Evolutionary conservation across 2,797 vertebrate species (phyloP), one percentile per base, ranked within the genome.

Genomic region (Neopelma chrysocephalum): DNA sequence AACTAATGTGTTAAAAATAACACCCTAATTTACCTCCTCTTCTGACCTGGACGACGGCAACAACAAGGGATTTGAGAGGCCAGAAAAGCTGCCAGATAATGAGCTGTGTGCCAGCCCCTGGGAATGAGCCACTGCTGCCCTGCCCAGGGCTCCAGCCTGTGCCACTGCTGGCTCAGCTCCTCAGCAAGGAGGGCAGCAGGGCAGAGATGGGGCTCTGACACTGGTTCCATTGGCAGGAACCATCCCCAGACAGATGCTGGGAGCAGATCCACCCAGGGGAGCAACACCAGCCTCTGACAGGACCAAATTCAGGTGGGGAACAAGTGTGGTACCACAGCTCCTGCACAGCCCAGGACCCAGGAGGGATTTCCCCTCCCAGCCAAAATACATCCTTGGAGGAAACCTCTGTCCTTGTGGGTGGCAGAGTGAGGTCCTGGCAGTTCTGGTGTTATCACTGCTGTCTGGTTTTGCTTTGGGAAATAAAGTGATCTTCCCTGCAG

Each of bases 101-200:
- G 21, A 73, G 3, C 20, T 53, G 29, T 31, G 51, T 82, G 31
- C 32, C 19, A 23, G 0, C 10, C 17, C 0, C 26, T 90, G 54
- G 31, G 45, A 61, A 18, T 23, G 14, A 40, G 19, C 6, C 27
- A 19, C 12, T 45, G 17, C 42, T 53, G 29, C 34, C 54, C 66
- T 29, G 42, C 66, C 61, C 58, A 15, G 43, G 3, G 2, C 31
- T 26, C 23, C 62, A 66, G 21, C 14, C 26, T 40, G 4, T 62
- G 23, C 56, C 50, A 62, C 54, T 34, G 25, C 61, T 85, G 47
- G 22, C 32, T 85, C 58, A 71, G 38, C 31, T 80, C 54, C 25
- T 65, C 14, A 23, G 26, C 79, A 47, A 15, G 10, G 21, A 61
- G 27, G 54, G 19, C 34, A 62, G 6, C 50, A 61, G 68, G 82